Evolutionary conservation across 2,113 vertebrate genomes (phyloP), one percentile per base, ranked within the genome.

Genomic region (Dinomys branickii): DNA sequence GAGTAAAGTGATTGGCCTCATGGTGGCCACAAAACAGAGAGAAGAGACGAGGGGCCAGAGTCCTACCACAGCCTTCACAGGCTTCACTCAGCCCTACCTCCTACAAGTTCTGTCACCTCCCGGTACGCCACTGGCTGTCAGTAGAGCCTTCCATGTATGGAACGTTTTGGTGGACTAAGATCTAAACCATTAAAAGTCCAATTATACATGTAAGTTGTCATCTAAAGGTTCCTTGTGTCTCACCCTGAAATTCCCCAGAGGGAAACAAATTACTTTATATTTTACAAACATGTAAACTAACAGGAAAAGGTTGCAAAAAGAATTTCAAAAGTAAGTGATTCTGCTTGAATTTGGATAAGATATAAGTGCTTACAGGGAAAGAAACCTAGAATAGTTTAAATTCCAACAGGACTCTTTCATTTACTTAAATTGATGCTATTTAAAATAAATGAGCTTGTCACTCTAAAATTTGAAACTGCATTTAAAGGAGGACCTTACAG

Each of bases 371-470:
- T 63, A 44, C 6, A 61, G 22, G 20, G 63, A 87, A 30, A 65
- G 20, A 81, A 88, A 75, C 85, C 56, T 83, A 61, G 41, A 94
- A 54, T 33, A 17, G 13, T 52, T 85, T 93, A 93, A 91, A 85
- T 92, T 47, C 80, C 20, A 93, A 26, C 20, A 71, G 28, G 30
- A 19, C 11, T 54, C 63, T 75, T 93, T 92, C 26, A 85, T 54
- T 95, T 96, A 80, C 75, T 67, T 75, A 95, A 91, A 69, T 56
- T 63, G 84, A 63, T 65, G 6, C 41, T 75, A 85, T 88, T 85
- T 80, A 47, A 85, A 96, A 78, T 95, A 95, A 95, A 44, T 44
- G 44, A 88, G 38, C 86, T 35, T 86, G 28, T 86, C 77, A 77
- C 71, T 82, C n/a, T 52, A 86, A 82, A 56, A 10, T 85, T 82